Conservation (phyloP, 2,888 invertebrate genomes). For the Drosophila falleni region DNA sequence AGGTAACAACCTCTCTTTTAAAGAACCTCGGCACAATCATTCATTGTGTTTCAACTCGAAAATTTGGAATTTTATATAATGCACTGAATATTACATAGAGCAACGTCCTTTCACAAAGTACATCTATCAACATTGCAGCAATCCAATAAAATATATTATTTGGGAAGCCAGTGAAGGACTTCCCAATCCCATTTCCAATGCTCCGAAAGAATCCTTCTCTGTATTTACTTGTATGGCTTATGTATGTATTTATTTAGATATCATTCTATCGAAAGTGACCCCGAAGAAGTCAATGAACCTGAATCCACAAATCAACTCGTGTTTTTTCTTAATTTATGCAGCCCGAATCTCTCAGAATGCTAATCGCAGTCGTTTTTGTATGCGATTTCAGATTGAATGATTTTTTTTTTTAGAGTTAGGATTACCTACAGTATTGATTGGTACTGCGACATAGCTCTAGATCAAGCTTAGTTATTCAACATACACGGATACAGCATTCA, state of each 20-base stretch:
- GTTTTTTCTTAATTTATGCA: slow-evolving; percentile 40
- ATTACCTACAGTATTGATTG: not conserved
- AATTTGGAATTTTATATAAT: slow-evolving; percentile 20
- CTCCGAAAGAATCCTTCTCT: not conserved
- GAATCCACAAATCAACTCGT: not conserved
- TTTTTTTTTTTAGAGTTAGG: slow-evolving; percentile 15
- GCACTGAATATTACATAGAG: not conserved
- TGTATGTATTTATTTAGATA: slow-evolving; percentile 1
- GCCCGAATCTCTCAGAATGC: slow-evolving; percentile 40
- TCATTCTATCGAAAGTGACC: slow-evolving; percentile 34
- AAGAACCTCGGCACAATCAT: not conserved
- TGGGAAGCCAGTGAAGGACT: slow-evolving; percentile 42
- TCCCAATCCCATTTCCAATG: not conserved
- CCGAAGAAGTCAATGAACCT: slow-evolving; percentile 48
- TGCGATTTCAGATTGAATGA: slow-evolving; percentile 23
- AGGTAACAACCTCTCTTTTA: not conserved
- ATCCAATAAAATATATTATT: not conserved
- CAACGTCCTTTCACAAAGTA: not conserved
- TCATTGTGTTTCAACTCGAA: not conserved
- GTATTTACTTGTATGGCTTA: slow-evolving; percentile 51
- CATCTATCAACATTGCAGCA: not conserved
- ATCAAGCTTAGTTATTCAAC: slow-evolving; percentile 30
- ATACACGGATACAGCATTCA: slow-evolving; percentile 23
- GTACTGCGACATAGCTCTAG: slow-evolving; percentile 23
- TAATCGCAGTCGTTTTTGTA: slow-evolving; percentile 26